Percentiles rank a stretch among this genome's conserved stretches.
Conservation (phyloP, 2,888 invertebrate species). For the Coleophora deauratella region DNA sequence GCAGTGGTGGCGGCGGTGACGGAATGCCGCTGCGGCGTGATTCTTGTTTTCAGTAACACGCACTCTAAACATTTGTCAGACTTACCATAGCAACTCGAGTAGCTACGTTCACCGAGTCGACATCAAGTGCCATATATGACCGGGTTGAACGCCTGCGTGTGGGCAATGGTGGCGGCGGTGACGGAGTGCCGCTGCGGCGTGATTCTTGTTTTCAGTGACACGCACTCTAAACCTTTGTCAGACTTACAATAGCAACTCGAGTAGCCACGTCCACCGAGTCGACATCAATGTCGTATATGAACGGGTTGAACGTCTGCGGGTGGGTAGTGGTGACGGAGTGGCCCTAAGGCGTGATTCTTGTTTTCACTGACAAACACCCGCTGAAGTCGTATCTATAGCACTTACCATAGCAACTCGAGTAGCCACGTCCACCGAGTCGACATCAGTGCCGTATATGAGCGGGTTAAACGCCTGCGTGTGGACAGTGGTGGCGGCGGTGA, state of each 20-base stretch:
- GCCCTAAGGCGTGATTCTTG: conserved; percentile 32
- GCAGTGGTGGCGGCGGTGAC: conserved; percentile 41
- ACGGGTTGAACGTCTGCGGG: no score
- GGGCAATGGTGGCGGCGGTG: conserved; percentile 41
- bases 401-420: conserved; percentile 96
- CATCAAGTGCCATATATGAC: conserved; percentile 82
- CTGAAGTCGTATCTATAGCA: not conserved
- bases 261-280: no score
- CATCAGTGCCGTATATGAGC: conserved; percentile 93
- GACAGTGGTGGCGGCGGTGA: conserved; percentile 54
- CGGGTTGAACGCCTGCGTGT: conserved; percentile 80
- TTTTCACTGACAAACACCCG: no score
- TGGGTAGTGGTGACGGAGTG: conserved; percentile 49
- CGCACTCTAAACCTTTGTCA: no score
- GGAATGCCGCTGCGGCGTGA: conserved; percentile 60
- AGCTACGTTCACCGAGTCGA: no score
- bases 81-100: conserved; percentile 95
- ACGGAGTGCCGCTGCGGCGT: conserved; percentile 54
- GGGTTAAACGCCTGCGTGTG: conserved; percentile 81
- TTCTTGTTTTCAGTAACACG: no score
- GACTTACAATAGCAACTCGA: conserved; percentile 93
- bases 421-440: conserved; percentile 98
- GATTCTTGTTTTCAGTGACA: no score
- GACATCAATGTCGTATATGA: no score
- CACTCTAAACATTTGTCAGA: no score